Evolutionary conservation across 2,113 vertebrate species (phyloP).

Genomic region (Heterotilapia buettikoferi): DNA sequence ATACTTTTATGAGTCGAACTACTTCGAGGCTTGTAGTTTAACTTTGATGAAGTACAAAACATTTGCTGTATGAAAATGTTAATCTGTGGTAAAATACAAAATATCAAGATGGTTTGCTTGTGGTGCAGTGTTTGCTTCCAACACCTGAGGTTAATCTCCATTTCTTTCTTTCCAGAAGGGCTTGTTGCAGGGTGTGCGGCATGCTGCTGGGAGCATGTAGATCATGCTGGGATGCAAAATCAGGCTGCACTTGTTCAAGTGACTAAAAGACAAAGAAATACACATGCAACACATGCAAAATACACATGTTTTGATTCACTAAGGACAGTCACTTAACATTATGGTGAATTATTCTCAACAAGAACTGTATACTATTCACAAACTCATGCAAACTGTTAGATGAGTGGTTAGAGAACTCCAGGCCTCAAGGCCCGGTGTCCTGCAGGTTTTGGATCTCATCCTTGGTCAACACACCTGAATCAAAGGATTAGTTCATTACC

Average conservation of each 20-base stretch:
- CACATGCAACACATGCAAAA: background rate
- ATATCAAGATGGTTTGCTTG: accelerated
- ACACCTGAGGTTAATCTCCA: background rate
- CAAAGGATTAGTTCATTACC: background rate
- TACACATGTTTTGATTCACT: background rate
- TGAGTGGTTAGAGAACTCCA: accelerated
- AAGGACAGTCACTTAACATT: background rate
- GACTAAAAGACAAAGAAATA: background rate
- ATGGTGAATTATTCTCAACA: background rate
- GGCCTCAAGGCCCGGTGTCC: background rate
- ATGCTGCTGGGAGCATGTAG: too few species aligned
- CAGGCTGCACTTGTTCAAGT: background rate
- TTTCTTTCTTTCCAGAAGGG: background rate
- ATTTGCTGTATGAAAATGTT: background rate
- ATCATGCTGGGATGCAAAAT: background rate
- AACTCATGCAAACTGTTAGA: background rate
- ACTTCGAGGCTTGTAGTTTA: background rate
- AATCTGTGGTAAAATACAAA: background rate
- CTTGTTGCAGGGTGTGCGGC: too few species aligned
- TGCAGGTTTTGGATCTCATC: background rate
- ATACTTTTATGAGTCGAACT: background rate
- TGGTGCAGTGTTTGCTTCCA: background rate
- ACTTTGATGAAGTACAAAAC: background rate
- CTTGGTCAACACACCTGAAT: background rate
- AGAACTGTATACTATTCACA: background rate